Evolutionary conservation across 2,113 vertebrate species (phyloP).

Genomic region (Aleadryas rufinucha): DNA sequence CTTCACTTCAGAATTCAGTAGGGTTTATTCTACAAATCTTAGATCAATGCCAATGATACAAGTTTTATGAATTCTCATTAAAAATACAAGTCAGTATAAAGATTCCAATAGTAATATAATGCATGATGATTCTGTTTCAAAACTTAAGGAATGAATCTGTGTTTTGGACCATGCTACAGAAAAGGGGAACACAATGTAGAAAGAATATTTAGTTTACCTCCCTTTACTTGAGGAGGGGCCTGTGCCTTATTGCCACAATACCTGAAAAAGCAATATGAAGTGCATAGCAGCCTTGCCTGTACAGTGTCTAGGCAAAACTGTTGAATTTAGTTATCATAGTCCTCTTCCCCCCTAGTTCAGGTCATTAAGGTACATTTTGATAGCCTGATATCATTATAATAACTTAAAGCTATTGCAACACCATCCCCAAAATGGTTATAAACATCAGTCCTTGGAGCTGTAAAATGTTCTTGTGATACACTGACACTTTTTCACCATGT

Average conservation of each 20-base stretch:
- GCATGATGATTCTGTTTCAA: constrained; percentile 60
- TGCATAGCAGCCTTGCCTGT: constrained; percentile 55
- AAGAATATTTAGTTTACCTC: constrained; percentile 50
- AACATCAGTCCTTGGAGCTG: not conserved
- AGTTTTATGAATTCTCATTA: constrained; percentile 65
- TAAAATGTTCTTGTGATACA: not conserved
- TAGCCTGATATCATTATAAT: not conserved
- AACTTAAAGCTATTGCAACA: constrained; percentile 55
- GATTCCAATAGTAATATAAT: constrained; percentile 64
- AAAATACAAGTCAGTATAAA: constrained; percentile 71
- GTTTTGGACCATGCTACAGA: constrained; percentile 61
- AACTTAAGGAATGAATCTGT: constrained; percentile 59
- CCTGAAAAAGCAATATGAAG: constrained; percentile 54
- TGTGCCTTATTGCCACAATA: constrained; percentile 60
- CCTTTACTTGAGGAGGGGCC: constrained; percentile 40
- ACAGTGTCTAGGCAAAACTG: constrained; percentile 31
- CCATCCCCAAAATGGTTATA: not conserved
- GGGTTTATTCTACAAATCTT: constrained; percentile 72
- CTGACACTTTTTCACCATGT: not conserved
- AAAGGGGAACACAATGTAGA: constrained; percentile 35
- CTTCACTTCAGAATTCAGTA: constrained; percentile 60
- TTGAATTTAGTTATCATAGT: constrained; percentile 10
- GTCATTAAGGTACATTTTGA: constrained; percentile 19
- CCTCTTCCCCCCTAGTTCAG: not conserved
- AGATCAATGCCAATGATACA: constrained; percentile 70